Percentiles rank a stretch among this genome's conserved stretches.
Conservation (phyloP, 2,888 invertebrate genomes). For the Drosophila anomalata region DNA sequence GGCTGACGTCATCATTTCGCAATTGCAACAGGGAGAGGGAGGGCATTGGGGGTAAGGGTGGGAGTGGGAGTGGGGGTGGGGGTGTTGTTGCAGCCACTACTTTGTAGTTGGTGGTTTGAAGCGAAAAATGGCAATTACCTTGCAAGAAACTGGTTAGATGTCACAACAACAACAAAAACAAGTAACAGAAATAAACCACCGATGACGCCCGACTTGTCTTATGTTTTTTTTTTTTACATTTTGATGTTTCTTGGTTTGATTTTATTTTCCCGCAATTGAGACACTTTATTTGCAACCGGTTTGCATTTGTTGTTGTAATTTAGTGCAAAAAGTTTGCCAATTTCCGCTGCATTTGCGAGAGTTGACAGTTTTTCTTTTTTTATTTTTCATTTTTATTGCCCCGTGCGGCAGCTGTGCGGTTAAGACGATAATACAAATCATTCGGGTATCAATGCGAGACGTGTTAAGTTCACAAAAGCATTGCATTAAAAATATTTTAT, state of each 20-base stretch:
- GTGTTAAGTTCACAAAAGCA: background rate
- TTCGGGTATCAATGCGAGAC: slow-evolving; percentile 5
- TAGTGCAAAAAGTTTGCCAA: slow-evolving; percentile 31
- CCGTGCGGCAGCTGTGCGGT: slow-evolving; percentile 10
- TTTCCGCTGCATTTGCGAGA: slow-evolving; percentile 27
- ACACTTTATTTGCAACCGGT: slow-evolving; percentile 57
- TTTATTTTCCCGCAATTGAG: slow-evolving; percentile 43
- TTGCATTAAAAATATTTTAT: background rate
- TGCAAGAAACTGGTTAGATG: slow-evolving; percentile 42
- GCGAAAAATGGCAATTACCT: slow-evolving; percentile 28
- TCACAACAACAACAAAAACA: slow-evolving; percentile 40
- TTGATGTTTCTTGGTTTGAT: slow-evolving; percentile 14
- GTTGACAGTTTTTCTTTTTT: slow-evolving; percentile 7
- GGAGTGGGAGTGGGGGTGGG: too few relatives aligned
- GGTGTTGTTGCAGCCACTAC: background rate
- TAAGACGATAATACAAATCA: slow-evolving; percentile 13
- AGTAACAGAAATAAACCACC: slow-evolving; percentile 10
- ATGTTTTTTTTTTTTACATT: background rate
- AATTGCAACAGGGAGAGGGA: slow-evolving; percentile 15
- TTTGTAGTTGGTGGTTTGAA: background rate
- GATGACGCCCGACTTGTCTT: background rate
- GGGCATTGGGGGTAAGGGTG: background rate
- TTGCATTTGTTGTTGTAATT: slow-evolving; percentile 20
- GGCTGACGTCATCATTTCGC: slow-evolving; percentile 33
- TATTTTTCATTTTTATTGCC: slow-evolving; percentile 8